A percentile compares a stretch with the other conserved stretches of the same genome.
Evolutionary conservation across 2,888 invertebrate genomes (phyloP).

Genomic region (Troilus luridus): DNA sequence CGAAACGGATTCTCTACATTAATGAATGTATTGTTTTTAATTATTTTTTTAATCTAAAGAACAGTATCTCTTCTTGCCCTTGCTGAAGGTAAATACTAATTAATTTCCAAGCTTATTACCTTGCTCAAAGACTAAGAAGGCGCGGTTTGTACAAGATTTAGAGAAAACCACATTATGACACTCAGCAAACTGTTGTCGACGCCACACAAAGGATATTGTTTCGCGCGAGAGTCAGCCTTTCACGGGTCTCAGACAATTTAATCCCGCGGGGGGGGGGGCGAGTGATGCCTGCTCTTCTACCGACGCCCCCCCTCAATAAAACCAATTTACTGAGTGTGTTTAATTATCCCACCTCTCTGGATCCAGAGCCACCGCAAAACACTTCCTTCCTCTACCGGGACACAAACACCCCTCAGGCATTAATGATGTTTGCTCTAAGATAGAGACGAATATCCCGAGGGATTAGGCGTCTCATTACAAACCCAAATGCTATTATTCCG

Average conservation of each 20-base stretch:
- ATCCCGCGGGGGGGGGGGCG: not conserved
- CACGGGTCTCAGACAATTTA: not conserved
- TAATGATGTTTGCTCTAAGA: slow-evolving; percentile 31
- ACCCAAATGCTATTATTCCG: not conserved
- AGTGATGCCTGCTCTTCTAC: not conserved
- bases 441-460: not conserved
- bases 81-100: not conserved
- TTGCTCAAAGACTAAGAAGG: slow-evolving; percentile 3
- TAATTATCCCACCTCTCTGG: slow-evolving; percentile 28
- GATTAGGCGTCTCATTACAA: not conserved
- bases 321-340: slow-evolving; percentile 34
- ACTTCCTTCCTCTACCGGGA: not conserved
- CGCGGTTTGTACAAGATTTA: not conserved
- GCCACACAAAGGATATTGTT: slow-evolving; percentile 18
- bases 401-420: not conserved
- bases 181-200: not conserved
- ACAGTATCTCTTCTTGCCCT: not conserved
- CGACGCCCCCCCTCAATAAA: not conserved
- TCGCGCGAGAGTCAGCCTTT: not conserved
- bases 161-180: slow-evolving; percentile 21
- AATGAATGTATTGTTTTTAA: not conserved
- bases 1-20: not conserved
- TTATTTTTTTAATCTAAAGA: not conserved
- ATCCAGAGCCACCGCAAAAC: slow-evolving; percentile 8
- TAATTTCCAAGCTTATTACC: not conserved